Conservation (phyloP, 2,888 invertebrate species). For the Morpho achilles region DNA sequence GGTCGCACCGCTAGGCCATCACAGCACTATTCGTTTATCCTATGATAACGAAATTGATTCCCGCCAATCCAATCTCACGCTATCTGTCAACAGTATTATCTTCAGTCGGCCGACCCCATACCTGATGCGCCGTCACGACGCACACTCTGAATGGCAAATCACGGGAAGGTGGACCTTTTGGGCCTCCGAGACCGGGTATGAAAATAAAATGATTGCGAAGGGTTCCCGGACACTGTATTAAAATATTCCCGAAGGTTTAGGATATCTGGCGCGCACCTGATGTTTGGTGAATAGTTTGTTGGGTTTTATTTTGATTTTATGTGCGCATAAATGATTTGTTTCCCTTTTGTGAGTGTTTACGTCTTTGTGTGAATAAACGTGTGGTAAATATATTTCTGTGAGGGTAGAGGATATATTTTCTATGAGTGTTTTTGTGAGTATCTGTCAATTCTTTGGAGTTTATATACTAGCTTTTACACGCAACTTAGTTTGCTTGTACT, state of each 20-base stretch:
- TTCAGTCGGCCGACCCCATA: slow-evolving; percentile 36
- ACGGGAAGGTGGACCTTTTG: slow-evolving; percentile 69
- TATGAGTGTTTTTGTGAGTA: too few relatives aligned
- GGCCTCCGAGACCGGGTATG: slow-evolving; percentile 69
- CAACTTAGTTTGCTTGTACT: too few relatives aligned
- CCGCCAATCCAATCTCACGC: slow-evolving; percentile 48
- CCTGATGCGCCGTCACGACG: slow-evolving; percentile 37
- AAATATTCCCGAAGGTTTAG: slow-evolving; percentile 66
- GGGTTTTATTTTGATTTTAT: slow-evolving; percentile 57
- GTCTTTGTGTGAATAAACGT: too few relatives aligned
- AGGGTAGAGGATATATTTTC: too few relatives aligned
- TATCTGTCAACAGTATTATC: slow-evolving; percentile 70
- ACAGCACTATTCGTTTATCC: too few relatives aligned
- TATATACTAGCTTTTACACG: too few relatives aligned
- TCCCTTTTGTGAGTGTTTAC: background rate
- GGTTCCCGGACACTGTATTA: slow-evolving; percentile 64
- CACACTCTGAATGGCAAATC: slow-evolving; percentile 73
- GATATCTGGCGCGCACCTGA: slow-evolving; percentile 56
- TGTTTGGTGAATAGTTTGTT: slow-evolving; percentile 56
- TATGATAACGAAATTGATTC: slow-evolving; percentile 44
- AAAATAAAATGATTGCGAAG: slow-evolving; percentile 77
- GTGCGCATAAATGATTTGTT: slow-evolving; percentile 34
- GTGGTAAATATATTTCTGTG: too few relatives aligned
- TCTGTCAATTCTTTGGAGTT: too few relatives aligned
- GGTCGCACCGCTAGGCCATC: too few relatives aligned